These are phyloP conservation scores for Mustelus asterias DNA, from an alignment of 2,113 vertebrate genomes.

Conservation along the genomic window DNA sequence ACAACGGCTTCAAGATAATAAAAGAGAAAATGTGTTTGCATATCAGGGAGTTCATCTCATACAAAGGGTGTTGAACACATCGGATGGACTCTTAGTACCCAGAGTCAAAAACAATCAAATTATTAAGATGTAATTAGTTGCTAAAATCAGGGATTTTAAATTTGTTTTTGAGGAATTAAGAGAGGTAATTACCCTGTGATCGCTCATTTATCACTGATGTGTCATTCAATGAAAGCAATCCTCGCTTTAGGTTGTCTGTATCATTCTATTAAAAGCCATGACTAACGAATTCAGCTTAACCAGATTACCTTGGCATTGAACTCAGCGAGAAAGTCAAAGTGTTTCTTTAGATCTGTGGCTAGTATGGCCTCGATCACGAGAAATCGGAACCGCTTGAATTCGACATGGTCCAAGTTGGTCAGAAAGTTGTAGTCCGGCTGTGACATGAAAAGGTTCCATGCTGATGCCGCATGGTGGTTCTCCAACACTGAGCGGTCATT, in stretches of 20 bases:
- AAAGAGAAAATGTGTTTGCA: neutral
- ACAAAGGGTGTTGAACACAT: neutral
- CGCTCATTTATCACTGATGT: neutral
- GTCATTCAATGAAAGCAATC: neutral
- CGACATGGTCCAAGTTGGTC: conserved; percentile 82
- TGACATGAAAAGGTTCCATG: conserved; percentile 96
- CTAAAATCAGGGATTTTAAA: neutral
- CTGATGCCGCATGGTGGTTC: conserved; percentile 93
- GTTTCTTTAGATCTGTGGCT: conserved; percentile 96
- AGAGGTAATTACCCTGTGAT: neutral
- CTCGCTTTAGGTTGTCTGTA: neutral
- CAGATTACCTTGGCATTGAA: conserved; percentile 89
- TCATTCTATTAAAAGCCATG: neutral
- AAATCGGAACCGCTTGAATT: conserved; percentile 97
- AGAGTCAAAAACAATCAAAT: neutral
- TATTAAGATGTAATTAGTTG: neutral
- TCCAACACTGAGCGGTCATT: conserved; percentile 95
- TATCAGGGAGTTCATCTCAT: neutral
- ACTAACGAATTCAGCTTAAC: neutral
- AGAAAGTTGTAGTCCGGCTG: conserved; percentile 91
- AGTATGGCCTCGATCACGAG: conserved; percentile 96
- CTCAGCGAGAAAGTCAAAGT: conserved; percentile 93
- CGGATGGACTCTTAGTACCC: neutral
- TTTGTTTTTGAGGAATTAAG: neutral
- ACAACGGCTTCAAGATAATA: neutral